Base-by-base conservation (phyloP, 2,888 invertebrate species). In the Hyppa rectilinea region DNA sequence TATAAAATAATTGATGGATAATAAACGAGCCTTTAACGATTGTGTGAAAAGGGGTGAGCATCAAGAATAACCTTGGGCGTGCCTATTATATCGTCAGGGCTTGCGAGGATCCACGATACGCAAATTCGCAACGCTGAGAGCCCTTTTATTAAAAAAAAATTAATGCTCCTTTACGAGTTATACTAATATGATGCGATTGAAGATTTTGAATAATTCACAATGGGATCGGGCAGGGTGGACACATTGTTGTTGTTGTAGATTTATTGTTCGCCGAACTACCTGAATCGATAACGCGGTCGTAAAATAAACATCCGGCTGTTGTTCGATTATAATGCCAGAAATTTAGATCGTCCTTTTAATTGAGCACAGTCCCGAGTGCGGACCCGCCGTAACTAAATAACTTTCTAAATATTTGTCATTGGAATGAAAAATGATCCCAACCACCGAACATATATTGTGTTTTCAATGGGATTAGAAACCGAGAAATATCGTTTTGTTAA, bases 321-420 rank as follows among this genome's bases (percentile, higher is more conserved):
- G 90, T 88, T 83, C 88, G 87, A 87, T 87, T 86, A 93, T 91
- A 94, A 94, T 90, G 90, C 88, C 87, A 79, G 82, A 87, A 87
- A 88, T 89, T 83, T 85, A 87, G 86, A 89, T 90, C 89, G 87
- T 88, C 91, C 92, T 91, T 91, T 91, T 93, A 93, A 95, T 95
- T 92, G 94, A 92, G 88, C 88, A 82, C 87, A 88, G 87, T 89
- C 90, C 89, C 88, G 89, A 88, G 87, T 90, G 90, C 89, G 88
- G 88, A 91, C 89, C 91, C 91, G 89, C 91, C 55, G 49, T 50
- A 29, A 49, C 62, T 71, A 94, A 95, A 95, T 94, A 95, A 92
- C 94, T 94, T 95, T 95, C 95, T 92, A 94, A 95, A 95, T 95
- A 95, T 95, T 95, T 95, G 95, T 93, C 94, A 91, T 94, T 91